phyloP scores from a whole-genome alignment of 2,888 invertebrate genomes.

The Bhutanitis thaidina region DNA sequence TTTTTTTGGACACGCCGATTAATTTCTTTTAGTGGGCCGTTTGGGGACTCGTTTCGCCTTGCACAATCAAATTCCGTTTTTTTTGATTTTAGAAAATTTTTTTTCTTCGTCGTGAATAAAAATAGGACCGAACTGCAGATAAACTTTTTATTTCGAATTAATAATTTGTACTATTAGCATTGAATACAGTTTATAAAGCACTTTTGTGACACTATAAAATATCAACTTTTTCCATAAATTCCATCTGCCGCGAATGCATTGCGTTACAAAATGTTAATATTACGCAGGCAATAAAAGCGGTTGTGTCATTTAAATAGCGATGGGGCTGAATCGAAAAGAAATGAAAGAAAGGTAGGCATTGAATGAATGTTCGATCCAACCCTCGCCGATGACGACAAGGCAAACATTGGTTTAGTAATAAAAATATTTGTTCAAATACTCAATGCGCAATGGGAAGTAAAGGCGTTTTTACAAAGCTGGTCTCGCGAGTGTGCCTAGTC shows the following conservation, averaged over 20 bases:
- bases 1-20: constrained; percentile 62
- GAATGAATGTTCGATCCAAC: constrained; percentile 61
- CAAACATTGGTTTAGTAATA: constrained; percentile 77
- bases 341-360: constrained; percentile 59
- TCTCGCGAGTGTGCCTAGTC: constrained; percentile 47
- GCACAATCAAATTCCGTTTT: constrained; percentile 40
- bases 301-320: constrained; percentile 59
- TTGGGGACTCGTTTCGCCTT: constrained; percentile 44
- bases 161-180: no score
- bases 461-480: constrained; percentile 48
- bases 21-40: constrained; percentile 61
- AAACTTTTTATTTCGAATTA: no score
- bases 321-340: constrained; percentile 44
- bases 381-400: constrained; percentile 65
- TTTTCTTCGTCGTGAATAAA: constrained; percentile 25
- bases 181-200: no score
- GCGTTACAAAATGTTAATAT: not conserved
- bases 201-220: no score
- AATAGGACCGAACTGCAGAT: not conserved
- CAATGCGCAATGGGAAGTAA: constrained; percentile 56
- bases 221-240: no score
- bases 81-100: constrained; percentile 37
- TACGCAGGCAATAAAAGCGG: constrained; percentile 16
- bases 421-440: constrained; percentile 74
- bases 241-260: not conserved